Base-by-base conservation (phyloP, 2,113 vertebrate genomes). In the Crocuta crocuta region DNA sequence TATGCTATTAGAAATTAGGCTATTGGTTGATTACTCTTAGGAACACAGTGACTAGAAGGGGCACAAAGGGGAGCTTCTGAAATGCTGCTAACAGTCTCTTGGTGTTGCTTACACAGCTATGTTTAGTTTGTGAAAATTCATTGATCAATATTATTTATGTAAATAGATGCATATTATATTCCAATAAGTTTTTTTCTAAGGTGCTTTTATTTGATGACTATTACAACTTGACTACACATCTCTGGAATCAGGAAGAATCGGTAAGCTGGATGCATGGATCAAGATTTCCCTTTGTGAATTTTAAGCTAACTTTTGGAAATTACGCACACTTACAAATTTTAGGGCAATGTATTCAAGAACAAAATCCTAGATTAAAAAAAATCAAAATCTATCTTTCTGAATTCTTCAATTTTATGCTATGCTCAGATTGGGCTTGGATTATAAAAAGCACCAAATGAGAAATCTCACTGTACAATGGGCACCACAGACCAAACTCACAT, bases 241-340 rank as follows among this genome's bases (percentile, higher is more conserved):
- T 33, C 50, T 55, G n/a, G 45, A 79, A 91, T 61, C 15, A 95
- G 53, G n/a, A 87, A 91, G 35, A 97, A 91, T 39, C 33, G 94
- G 21, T 84, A 53, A 91, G 61, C 48, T 91, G 35, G 7, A 78
- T 43, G 24, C 12, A 85, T 7, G 92, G 7, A 65, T 11, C n/a
- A 74, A 1, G n/a, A 92, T 91, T 95, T 92, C 8, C 50, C 17
- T 74, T 90, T 94, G 45, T 73, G 13, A 97, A 93, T 50, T 93
- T 88, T 81, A 95, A 82, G 33, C 16, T 95, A 82, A 91, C 26
- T 81, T 88, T 61, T 19, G 61, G 16, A 92, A 35, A 71, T 71
- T 17, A 85, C 8, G 88, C 35, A 66, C 71, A 90, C 31, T 81
- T 58, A 17, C 0, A 39, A 61, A 86, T 74, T 91, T 91, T 87